Evolutionary conservation across 2,113 vertebrate genomes (phyloP), one percentile per base, ranked within the genome.

Genomic region (Seriola dumerili): DNA sequence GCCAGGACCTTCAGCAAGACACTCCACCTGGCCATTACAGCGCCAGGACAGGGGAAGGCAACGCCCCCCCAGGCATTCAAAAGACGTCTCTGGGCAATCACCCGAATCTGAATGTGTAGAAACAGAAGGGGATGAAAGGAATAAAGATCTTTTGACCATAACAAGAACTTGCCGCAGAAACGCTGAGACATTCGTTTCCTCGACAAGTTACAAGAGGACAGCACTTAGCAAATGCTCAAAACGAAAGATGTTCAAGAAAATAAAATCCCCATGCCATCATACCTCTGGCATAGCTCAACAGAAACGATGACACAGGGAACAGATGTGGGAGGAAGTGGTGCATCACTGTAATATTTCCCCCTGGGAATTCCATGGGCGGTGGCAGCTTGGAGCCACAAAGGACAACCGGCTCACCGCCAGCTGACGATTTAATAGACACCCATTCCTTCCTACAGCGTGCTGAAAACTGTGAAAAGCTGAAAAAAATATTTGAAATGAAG

Each of bases 1-100:
- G n/a, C 92, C 92, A 13, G 91, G 87, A 0, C 94, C 95, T 67
- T 94, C 90, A 1, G 92, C 90, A 0, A 96, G 92, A 84, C 97
- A 97, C 85, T 96, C 95, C 25, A 95, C 94, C 2, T 89, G 80
- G 1, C 96, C 96, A 0, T 97, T 96, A 21, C 97, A 97, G 83
- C 91, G 96, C 94, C 96, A 96, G 8, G 92, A 85, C 0, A 77
- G 64, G 1, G 96, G 96, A 25, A 97, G 84, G 65, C 96, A 96
- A 4, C 91, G 94, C 0, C 95, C 94, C 1, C 86, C 87, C 8
- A 65, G 81, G 70, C 95, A 96, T 76, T 91, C 64, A 69, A 94
- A 90, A 62, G 91, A 84, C 1, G 88, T 84, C 2, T 10, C 34
- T 34, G 92, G 80, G 68, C 95, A 92, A 12, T 92, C 86, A 4